Evolutionary conservation across 2,888 invertebrate species (phyloP).

Genomic region (Steinernema hermaphroditum): DNA sequence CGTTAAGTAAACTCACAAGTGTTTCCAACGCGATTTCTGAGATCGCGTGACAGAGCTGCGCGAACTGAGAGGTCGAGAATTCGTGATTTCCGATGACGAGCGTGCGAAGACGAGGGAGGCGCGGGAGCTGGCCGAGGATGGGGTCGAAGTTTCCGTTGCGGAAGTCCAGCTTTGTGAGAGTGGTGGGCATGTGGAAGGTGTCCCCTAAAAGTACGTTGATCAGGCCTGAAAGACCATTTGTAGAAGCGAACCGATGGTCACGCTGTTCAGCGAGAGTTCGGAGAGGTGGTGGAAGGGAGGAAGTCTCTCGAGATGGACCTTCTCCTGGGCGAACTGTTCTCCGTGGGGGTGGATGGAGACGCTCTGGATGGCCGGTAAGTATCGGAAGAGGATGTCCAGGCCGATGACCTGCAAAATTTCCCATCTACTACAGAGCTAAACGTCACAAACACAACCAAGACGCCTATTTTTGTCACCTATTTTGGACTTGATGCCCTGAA

Average conservation of each 20-base stretch:
- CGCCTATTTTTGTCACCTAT: too few relatives aligned
- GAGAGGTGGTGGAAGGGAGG: not conserved
- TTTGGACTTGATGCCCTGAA: too few relatives aligned
- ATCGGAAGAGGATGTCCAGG: not conserved
- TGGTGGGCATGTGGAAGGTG: not conserved
- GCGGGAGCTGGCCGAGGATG: not conserved
- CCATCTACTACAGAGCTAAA: too few relatives aligned
- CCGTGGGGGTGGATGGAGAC: constrained; percentile 5
- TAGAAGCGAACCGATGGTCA: not conserved
- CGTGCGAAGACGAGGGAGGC: not conserved
- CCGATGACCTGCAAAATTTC: not conserved
- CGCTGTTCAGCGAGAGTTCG: not conserved
- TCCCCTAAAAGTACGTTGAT: not conserved
- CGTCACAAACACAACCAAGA: too few relatives aligned
- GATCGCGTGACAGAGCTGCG: constrained; percentile 16
- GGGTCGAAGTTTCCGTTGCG: not conserved
- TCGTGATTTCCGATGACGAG: not conserved
- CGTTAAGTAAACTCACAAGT: constrained; percentile 11
- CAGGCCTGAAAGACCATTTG: not conserved
- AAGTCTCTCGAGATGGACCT: constrained; percentile 2
- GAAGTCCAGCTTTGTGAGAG: constrained; percentile 1
- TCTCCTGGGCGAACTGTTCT: constrained; percentile 2
- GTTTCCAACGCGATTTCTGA: not conserved
- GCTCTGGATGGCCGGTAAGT: not conserved
- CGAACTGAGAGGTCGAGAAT: not conserved